phyloP scores from a whole-genome alignment of 1,140 invertebrate genomes.

The Trinorchestia longiramus region DNA sequence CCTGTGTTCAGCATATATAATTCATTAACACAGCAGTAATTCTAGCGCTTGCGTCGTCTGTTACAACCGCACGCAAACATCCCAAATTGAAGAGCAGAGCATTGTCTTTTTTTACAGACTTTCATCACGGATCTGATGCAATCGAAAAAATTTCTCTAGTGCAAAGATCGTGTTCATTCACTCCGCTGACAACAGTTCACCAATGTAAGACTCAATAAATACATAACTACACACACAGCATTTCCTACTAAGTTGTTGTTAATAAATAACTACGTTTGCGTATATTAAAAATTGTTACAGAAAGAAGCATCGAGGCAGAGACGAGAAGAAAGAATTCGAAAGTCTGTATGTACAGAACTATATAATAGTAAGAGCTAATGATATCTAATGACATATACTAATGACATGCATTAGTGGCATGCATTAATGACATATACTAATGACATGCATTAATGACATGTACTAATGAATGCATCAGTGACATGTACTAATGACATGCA shows the following conservation, averaged over 20 bases:
- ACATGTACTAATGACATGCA: no score
- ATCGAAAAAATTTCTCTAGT: background rate
- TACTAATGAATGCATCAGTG: background rate
- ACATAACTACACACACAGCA: background rate
- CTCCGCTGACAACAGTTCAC: background rate
- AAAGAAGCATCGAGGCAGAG: conserved; percentile 5
- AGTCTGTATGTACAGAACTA: conserved; percentile 12
- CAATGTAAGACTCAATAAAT: background rate
- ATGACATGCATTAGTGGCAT: conserved; percentile 12
- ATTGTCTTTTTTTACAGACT: background rate
- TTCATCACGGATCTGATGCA: background rate
- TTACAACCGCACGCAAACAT: background rate
- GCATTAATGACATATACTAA: background rate
- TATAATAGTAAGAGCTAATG: background rate
- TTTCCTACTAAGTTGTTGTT: conserved; percentile 1
- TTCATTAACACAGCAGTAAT: no score
- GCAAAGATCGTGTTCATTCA: background rate
- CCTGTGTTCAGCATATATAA: no score
- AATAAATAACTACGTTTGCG: conserved; percentile 10
- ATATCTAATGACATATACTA: background rate
- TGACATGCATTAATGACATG: background rate
- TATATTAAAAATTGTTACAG: background rate
- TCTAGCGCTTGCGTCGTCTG: background rate
- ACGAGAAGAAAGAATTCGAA: background rate
- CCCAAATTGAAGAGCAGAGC: background rate